Evolutionary conservation across 92 coral and sea anemone species (phyloP).

Genomic region (Epizoanthus rinbou): DNA sequence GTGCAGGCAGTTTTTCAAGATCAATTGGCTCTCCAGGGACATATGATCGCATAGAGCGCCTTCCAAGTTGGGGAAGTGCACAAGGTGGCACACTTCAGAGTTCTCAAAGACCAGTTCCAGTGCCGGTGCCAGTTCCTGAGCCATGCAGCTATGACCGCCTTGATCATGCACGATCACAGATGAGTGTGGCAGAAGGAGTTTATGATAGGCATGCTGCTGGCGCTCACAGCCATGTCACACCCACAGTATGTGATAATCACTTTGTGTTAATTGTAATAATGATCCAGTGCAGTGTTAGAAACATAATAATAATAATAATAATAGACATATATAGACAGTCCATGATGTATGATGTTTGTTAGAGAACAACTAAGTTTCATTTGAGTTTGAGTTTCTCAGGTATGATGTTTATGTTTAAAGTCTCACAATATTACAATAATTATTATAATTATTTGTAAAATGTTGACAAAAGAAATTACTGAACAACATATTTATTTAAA

Average conservation of each 20-base stretch:
- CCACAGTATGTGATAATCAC: slow-evolving; percentile 56
- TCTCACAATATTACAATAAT: neutral
- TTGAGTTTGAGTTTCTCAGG: slow-evolving; percentile 43
- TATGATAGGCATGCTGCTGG: slow-evolving; percentile 63
- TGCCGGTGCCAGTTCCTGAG: slow-evolving; percentile 10
- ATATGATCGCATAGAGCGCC: slow-evolving; percentile 72
- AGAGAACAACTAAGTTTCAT: neutral
- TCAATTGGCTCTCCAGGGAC: slow-evolving; percentile 65
- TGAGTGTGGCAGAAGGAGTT: slow-evolving; percentile 59
- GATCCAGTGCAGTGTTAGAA: slow-evolving; percentile 25
- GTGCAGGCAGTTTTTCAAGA: slow-evolving; percentile 69
- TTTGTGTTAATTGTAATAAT: slow-evolving; percentile 25
- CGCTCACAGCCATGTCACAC: slow-evolving; percentile 55
- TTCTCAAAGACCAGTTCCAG: slow-evolving; percentile 31
- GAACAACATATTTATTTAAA: too few relatives aligned
- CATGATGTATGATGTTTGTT: neutral
- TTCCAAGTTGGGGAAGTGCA: slow-evolving; percentile 77
- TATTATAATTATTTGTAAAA: too few relatives aligned
- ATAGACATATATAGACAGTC: too few relatives aligned
- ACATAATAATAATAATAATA: neutral
- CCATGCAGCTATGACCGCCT: slow-evolving; percentile 67
- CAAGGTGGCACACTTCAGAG: slow-evolving; percentile 9
- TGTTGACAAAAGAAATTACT: too few relatives aligned
- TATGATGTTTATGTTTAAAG: neutral
- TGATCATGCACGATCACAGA: slow-evolving; percentile 65